Evolutionary conservation across 2,113 vertebrate genomes (phyloP).

Genomic region (Solenodon paradoxus): DNA sequence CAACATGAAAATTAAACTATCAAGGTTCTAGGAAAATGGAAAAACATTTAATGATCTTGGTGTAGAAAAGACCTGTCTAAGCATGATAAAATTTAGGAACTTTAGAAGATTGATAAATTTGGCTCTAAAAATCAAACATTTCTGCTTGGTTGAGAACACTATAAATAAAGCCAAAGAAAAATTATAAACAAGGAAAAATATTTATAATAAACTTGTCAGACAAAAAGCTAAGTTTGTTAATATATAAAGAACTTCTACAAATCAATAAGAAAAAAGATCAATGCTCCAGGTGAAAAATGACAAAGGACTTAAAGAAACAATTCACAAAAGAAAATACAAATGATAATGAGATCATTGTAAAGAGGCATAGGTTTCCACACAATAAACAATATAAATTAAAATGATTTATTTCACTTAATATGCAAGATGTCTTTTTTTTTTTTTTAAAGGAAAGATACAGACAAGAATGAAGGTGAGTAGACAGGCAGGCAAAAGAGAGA

Average conservation of each 20-base stretch:
- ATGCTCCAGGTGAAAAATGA: not conserved
- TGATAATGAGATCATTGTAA: not conserved
- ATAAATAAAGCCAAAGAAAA: conserved; percentile 12
- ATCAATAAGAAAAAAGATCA: not conserved
- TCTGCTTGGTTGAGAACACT: not conserved
- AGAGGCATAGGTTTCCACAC: not conserved
- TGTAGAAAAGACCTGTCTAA: conserved; percentile 17
- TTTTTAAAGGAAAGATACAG: no score
- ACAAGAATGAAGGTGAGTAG: no score
- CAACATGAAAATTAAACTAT: conserved; percentile 60
- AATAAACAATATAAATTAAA: conserved; percentile 11
- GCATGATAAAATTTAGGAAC: not conserved
- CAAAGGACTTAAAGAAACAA: not conserved
- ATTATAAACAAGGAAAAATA: not conserved
- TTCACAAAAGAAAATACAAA: not conserved
- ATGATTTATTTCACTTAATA: not conserved
- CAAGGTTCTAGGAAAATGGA: conserved; percentile 10
- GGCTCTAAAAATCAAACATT: conserved; percentile 18
- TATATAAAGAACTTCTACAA: conserved; percentile 4
- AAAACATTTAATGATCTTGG: not conserved
- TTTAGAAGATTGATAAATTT: conserved; percentile 18
- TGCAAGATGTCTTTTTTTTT: not conserved
- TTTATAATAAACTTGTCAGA: conserved; percentile 39
- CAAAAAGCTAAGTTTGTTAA: conserved; percentile 4
- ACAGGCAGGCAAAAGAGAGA: no score